A percentile compares a stretch with the other conserved stretches of the same genome.
phyloP scores from a whole-genome alignment of 2,113 vertebrate genomes.

The Charadrius vociferus region DNA sequence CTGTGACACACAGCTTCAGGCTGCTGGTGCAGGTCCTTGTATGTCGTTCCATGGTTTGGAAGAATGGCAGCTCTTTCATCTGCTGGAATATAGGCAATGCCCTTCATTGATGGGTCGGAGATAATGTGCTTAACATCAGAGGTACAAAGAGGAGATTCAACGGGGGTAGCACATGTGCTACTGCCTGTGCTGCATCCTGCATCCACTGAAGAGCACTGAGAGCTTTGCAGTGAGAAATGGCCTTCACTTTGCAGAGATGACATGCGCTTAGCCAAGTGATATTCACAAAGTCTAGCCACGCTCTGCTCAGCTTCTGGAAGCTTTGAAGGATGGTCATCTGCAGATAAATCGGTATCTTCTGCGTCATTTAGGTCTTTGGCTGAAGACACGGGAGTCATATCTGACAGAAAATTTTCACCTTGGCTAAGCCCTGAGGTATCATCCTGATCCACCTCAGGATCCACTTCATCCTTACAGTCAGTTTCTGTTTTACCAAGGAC shows the following conservation, averaged over 20 bases:
- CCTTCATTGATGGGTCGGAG: constrained; percentile 84
- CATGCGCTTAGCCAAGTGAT: constrained; percentile 93
- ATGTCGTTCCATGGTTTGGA: constrained; percentile 77
- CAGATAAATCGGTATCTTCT: constrained; percentile 71
- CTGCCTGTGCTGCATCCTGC: constrained; percentile 94
- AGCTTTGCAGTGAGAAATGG: constrained; percentile 91
- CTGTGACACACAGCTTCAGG: constrained; percentile 85
- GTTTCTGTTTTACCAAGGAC: constrained; percentile 78
- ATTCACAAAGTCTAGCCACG: constrained; percentile 85
- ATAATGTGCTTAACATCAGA: constrained; percentile 85
- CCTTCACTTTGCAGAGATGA: constrained; percentile 93
- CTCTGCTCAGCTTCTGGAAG: constrained; percentile 81
- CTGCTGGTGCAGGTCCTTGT: constrained; percentile 85
- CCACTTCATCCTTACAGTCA: constrained; percentile 79
- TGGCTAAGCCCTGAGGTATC: constrained; percentile 73
- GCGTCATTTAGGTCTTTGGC: constrained; percentile 80
- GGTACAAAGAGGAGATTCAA: constrained; percentile 91
- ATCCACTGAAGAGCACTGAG: constrained; percentile 95
- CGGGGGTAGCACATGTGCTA: constrained; percentile 88
- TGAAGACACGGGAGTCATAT: constrained; percentile 77
- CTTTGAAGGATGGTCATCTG: constrained; percentile 83
- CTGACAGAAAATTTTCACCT: constrained; percentile 82
- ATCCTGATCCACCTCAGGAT: constrained; percentile 74
- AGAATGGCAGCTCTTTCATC: constrained; percentile 86
- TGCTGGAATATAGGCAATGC: constrained; percentile 76